Evolutionary conservation across 2,113 vertebrate genomes (phyloP).

Genomic region (Argyrosomus japonicus): DNA sequence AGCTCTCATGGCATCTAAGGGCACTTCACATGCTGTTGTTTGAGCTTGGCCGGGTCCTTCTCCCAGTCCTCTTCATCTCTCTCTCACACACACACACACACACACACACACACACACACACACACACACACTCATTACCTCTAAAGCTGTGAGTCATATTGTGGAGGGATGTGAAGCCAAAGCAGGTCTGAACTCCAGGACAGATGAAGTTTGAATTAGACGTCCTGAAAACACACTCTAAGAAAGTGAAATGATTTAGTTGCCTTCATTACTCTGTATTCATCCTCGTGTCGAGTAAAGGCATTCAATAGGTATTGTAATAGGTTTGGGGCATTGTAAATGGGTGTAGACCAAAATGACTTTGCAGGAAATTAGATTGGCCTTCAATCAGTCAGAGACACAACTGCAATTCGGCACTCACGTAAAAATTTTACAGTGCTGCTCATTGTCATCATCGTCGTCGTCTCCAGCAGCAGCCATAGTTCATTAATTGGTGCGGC

Average conservation of each 20-base stretch:
- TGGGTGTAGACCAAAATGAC: neutral
- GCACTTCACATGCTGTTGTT: constrained; percentile 63
- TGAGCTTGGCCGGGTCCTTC: constrained; percentile 43
- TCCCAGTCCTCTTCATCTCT: constrained; percentile 6
- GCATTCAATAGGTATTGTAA: neutral
- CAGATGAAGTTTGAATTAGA: constrained; percentile 23
- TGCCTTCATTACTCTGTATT: neutral
- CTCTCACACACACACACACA: constrained; percentile 19
- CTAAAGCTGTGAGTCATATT: constrained; percentile 40
- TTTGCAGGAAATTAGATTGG: constrained; percentile 12
- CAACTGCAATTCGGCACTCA: neutral
- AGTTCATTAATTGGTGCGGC: neutral
- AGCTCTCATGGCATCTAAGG: constrained; percentile 59
- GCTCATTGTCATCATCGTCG: neutral
- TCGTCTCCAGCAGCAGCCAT: neutral
- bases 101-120: constrained; percentile 26
- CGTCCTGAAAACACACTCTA: constrained; percentile 15
- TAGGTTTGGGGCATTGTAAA: neutral
- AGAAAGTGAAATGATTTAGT: neutral
- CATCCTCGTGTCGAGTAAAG: neutral
- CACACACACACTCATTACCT: constrained; percentile 28
- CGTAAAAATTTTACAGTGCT: neutral
- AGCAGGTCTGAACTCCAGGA: constrained; percentile 9
- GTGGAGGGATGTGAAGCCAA: constrained; percentile 13
- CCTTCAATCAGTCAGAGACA: constrained; percentile 21